Evolutionary conservation across 2,888 invertebrate genomes (phyloP).

Genomic region (Sipha maydis): DNA sequence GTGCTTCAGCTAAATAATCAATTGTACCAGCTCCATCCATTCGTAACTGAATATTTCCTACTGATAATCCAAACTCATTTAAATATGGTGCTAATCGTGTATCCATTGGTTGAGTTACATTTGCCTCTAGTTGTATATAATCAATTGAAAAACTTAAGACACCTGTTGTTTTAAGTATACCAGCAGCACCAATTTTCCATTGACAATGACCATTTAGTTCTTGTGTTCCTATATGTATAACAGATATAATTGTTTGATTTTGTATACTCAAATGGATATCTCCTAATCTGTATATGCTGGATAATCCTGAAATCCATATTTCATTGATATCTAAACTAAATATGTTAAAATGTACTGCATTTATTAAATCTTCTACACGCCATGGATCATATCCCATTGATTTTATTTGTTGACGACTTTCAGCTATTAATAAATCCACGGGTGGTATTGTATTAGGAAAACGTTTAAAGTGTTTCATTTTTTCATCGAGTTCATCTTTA

Average conservation of each 20-base stretch:
- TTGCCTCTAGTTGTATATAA: conserved; percentile 76
- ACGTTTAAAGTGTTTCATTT: conserved; percentile 77
- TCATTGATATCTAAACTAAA: conserved; percentile 75
- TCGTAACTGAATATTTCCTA: conserved; percentile 85
- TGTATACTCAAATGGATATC: conserved; percentile 79
- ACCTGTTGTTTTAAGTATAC: conserved; percentile 78
- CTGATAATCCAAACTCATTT: conserved; percentile 79
- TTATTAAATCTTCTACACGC: conserved; percentile 78
- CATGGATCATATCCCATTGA: conserved; percentile 79
- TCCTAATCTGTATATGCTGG: conserved; percentile 84
- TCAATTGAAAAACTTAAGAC: conserved; percentile 82
- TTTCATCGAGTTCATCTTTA: conserved; percentile 75
- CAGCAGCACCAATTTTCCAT: conserved; percentile 78
- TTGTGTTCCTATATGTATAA: conserved; percentile 83
- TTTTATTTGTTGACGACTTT: conserved; percentile 77
- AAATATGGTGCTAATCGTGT: conserved; percentile 78
- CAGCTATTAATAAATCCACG: conserved; percentile 83
- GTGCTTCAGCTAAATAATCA: conserved; percentile 84
- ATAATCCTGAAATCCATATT: conserved; percentile 82
- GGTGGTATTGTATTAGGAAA: conserved; percentile 89
- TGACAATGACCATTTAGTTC: conserved; percentile 80
- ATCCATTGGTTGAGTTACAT: conserved; percentile 81
- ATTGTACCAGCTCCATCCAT: conserved; percentile 87
- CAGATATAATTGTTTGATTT: conserved; percentile 75
- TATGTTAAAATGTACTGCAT: conserved; percentile 72